Conservation (phyloP, 2,113 vertebrate genomes). For the Cheirogaleus medius region DNA sequence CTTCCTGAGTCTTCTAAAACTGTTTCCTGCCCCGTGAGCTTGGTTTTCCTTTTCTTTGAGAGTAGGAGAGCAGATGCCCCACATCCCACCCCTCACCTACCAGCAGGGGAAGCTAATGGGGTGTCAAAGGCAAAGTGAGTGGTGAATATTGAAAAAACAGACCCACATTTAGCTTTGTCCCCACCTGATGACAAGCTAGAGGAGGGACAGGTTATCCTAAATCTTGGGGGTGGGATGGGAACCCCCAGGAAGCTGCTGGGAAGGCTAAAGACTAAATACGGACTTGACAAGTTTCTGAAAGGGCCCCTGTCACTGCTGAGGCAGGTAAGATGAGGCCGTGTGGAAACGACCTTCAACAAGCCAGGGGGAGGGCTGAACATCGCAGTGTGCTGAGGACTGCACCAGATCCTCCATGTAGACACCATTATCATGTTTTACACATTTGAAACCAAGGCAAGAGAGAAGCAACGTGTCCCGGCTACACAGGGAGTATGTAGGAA, state of each 20-base stretch:
- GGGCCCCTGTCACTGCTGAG: background rate
- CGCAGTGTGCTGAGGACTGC: background rate
- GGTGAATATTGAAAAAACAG: background rate
- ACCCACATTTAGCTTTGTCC: background rate
- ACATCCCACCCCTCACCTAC: rapidly evolving
- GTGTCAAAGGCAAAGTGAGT: background rate
- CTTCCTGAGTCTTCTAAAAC: background rate
- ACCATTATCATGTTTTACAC: background rate
- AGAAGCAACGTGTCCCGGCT: background rate
- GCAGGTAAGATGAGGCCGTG: background rate
- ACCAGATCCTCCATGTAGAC: background rate
- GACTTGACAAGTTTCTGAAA: background rate
- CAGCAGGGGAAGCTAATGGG: background rate
- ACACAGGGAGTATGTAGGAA: background rate
- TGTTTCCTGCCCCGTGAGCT: background rate
- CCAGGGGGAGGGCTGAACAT: background rate
- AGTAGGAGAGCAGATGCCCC: background rate
- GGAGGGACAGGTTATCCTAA: background rate
- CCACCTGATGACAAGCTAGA: background rate
- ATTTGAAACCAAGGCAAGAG: background rate
- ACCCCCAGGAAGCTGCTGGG: background rate
- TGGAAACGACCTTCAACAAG: background rate
- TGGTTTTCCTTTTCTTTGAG: background rate
- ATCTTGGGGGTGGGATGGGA: background rate
- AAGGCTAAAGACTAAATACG: background rate